Evolutionary conservation across 2,888 invertebrate species (phyloP), one percentile per base, ranked within the genome.

Genomic region (Pheosia tremula): DNA sequence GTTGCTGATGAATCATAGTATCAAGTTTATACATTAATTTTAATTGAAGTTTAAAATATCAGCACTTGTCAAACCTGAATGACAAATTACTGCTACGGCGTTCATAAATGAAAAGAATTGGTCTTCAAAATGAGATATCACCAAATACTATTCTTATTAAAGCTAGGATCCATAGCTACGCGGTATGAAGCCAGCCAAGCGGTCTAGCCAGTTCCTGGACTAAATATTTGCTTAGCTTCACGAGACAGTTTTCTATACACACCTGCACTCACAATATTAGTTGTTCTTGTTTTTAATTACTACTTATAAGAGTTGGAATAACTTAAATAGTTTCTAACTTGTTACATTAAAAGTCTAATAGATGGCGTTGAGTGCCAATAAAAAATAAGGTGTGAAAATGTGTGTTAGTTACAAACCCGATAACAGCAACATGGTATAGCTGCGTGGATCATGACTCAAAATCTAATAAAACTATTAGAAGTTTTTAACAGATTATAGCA

Each of bases 1-100:
- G 66, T 74, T 63, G 43, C 55, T 59, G 7, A 67, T 75, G 64
- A 76, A 67, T 73, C 71, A 73, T 63, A 71, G 63, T 64, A 61
- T 38, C 56, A 60, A 24, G 61, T 63, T 67, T 60, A 66, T 71
- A 11, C 37, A 53, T 11, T 71, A 71, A 74, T 74, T 74, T 71
- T 67, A 66, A 74, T 74, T 69, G 63, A 66, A 66, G 61, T 69
- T 75, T 75, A 63, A 60, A 62, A 67, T 63, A 64, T 74, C 74
- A 74, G 63, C 74, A 74, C 74, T 66, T 69, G 71, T 59, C 74
- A 71, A 74, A 74, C 69, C 74, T 60, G 71, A 76, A 69, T 74
- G 71, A 74, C 66, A 64, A 67, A 74, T 76, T 63, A 56, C 50
- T 64, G 57, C 63, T 52, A 54, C 47, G 24, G 24, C 24, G 13